Percentiles rank a stretch among this genome's conserved stretches.
phyloP scores from a whole-genome alignment of 2,113 vertebrate genomes.

The Malurus melanocephalus region DNA sequence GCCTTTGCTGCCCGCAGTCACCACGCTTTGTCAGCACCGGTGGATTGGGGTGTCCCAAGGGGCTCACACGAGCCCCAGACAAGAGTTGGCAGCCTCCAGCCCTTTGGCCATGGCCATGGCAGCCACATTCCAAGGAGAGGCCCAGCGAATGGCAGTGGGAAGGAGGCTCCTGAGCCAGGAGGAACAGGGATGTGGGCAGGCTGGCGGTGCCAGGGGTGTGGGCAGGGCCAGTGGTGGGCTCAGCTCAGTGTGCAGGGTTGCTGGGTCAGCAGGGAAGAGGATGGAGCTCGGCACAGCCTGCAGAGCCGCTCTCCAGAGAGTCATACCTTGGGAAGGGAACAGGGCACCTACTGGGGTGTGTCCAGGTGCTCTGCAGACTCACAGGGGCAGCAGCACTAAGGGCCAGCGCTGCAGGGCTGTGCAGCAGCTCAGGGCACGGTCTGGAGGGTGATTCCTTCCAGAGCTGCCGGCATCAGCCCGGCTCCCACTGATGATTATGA shows the following conservation, averaged over 20 bases:
- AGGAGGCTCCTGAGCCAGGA: background rate
- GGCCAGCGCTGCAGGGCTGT: fast-evolving
- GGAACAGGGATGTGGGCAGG: background rate
- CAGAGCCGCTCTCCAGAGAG: background rate
- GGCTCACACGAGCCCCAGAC: fast-evolving
- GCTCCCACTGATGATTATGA: background rate
- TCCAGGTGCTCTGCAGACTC: background rate
- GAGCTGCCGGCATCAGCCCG: background rate
- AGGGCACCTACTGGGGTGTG: background rate
- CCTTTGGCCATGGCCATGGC: background rate
- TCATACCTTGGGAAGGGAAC: fast-evolving
- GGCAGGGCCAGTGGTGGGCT: background rate
- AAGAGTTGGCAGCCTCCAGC: background rate
- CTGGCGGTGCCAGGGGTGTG: fast-evolving
- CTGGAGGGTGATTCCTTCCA: background rate
- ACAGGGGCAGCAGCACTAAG: background rate
- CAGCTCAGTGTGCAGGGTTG: fast-evolving
- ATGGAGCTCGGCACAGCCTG: fast-evolving
- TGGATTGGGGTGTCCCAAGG: fast-evolving
- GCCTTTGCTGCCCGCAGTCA: background rate
- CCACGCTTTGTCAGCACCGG: fast-evolving
- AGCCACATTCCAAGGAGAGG: background rate
- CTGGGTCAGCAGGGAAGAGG: background rate
- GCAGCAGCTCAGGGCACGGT: background rate
- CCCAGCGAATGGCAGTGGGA: fast-evolving